phyloP scores from a whole-genome alignment of 2,888 invertebrate species.

The Pantelozetes paolii region DNA sequence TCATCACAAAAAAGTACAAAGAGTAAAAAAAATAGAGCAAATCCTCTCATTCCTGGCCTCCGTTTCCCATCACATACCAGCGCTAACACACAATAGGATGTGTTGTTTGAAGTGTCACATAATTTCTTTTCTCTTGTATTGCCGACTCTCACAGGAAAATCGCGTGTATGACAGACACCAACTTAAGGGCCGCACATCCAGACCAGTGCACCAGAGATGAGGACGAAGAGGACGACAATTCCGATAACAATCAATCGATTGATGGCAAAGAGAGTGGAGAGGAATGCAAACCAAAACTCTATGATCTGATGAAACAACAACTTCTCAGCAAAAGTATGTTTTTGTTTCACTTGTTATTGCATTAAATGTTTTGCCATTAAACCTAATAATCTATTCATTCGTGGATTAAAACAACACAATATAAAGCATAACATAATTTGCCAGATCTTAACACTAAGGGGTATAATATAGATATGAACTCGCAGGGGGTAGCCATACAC shows the following conservation, averaged over 20 bases:
- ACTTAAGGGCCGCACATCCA: slow-evolving; percentile 42
- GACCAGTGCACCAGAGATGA: slow-evolving; percentile 41
- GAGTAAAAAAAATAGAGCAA: background rate
- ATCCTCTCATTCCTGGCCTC: background rate
- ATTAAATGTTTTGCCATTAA: too few species aligned
- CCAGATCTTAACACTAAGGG: too few species aligned
- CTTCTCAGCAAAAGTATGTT: slow-evolving; percentile 45
- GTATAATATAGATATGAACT: too few species aligned
- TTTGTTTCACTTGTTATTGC: too few species aligned
- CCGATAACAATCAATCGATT: background rate
- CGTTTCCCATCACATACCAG: background rate
- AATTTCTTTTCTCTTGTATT: too few species aligned
- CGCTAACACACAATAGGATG: background rate
- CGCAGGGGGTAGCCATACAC: too few species aligned
- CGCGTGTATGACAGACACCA: slow-evolving; percentile 36
- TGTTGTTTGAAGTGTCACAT: background rate
- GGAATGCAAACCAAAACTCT: slow-evolving; percentile 48
- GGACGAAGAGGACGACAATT: slow-evolving; percentile 5
- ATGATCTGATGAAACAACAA: slow-evolving; percentile 48
- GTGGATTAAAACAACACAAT: too few species aligned
- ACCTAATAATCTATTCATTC: too few species aligned
- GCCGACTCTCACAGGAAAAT: slow-evolving; percentile 41
- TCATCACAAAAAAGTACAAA: background rate
- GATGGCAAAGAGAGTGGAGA: slow-evolving; percentile 25
- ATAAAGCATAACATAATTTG: too few species aligned